Evolutionary conservation across 2,888 invertebrate genomes (phyloP).

Genomic region (Oscheius sp.): DNA sequence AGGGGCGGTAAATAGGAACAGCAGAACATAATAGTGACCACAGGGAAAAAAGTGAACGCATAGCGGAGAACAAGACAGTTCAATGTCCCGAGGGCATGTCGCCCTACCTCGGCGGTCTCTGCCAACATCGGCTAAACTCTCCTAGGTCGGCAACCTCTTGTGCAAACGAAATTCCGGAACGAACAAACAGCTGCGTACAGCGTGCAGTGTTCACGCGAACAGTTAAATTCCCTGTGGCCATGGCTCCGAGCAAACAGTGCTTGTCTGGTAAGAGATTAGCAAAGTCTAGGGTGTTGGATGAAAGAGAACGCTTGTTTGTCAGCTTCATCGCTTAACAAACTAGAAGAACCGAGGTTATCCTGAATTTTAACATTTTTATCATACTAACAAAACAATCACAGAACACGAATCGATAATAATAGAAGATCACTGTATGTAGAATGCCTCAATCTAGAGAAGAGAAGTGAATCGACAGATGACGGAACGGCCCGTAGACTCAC

Average conservation of each 20-base stretch:
- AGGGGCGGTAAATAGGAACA: neutral
- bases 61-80: neutral
- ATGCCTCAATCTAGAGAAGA: neutral
- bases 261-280: conserved; percentile 6
- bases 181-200: conserved; percentile 35
- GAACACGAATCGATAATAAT: too few relatives aligned
- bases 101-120: conserved; percentile 23
- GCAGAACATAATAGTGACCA: neutral
- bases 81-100: conserved; percentile 25
- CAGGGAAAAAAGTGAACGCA: neutral
- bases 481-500: conserved; percentile 6
- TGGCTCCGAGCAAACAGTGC: conserved; percentile 4
- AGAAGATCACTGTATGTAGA: conserved; percentile 15
- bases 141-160: conserved; percentile 36
- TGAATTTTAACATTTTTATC: too few relatives aligned
- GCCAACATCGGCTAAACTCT: conserved; percentile 26
- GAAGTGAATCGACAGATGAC: conserved; percentile 24
- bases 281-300: neutral
- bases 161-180: conserved; percentile 35
- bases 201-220: conserved; percentile 36
- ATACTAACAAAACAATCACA: too few relatives aligned
- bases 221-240: conserved; percentile 27
- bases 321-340: neutral
- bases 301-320: conserved; percentile 1
- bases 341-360: too few relatives aligned